phyloP scores from a whole-genome alignment of 2,113 vertebrate genomes.

The Argyrosomus japonicus region DNA sequence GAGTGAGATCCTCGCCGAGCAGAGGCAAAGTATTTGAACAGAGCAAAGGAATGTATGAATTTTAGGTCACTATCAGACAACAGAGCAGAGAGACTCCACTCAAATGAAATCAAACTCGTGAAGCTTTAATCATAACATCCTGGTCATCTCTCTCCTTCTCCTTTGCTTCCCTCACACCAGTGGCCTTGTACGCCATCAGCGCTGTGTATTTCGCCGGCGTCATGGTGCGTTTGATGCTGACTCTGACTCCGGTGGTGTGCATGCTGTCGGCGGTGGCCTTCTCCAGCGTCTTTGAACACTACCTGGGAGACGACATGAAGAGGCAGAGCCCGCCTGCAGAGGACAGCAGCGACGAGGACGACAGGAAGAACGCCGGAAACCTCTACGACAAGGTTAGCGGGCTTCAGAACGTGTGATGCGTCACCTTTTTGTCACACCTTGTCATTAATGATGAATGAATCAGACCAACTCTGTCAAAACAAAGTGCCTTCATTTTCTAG shows the following conservation, averaged over 20 bases:
- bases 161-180: slow-evolving; percentile 74
- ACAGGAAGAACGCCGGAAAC: slow-evolving; percentile 92
- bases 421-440: no score
- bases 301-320: slow-evolving; percentile 94
- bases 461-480: no score
- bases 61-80: not conserved
- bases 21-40: not conserved
- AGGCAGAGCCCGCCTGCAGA: slow-evolving; percentile 91
- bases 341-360: slow-evolving; percentile 95
- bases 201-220: slow-evolving; percentile 94
- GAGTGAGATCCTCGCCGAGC: not conserved
- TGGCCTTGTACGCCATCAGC: slow-evolving; percentile 93
- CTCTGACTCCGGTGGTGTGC: slow-evolving; percentile 95
- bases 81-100: not conserved
- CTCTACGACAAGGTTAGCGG: slow-evolving; percentile 87
- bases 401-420: not conserved
- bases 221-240: slow-evolving; percentile 96
- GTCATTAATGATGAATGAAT: no score
- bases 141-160: not conserved
- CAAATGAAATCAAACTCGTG: not conserved
- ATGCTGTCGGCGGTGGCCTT: slow-evolving; percentile 96
- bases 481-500: no score
- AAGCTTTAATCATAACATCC: not conserved
- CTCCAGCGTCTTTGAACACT: slow-evolving; percentile 95
- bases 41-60: not conserved